These are phyloP conservation scores for Pelosia muscerda DNA, from an alignment of 2,888 invertebrate species.

Conservation along the genomic window DNA sequence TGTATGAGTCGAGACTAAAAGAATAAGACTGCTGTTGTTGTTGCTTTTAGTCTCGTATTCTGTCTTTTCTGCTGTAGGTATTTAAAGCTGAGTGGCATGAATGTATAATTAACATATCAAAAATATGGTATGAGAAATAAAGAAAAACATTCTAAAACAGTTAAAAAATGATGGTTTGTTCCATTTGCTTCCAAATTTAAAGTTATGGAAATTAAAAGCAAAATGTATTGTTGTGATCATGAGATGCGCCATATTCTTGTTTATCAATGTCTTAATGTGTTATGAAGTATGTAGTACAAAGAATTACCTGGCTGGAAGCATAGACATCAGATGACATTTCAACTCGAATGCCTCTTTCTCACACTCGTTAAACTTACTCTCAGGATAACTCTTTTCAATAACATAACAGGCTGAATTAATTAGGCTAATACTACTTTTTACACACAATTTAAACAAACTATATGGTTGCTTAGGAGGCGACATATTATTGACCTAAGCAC, in stretches of 20 bases:
- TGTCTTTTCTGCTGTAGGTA: too few relatives aligned
- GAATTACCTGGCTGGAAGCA: slow-evolving; percentile 79
- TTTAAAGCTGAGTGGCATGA: too few relatives aligned
- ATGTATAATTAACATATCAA: background rate
- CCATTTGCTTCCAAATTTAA: background rate
- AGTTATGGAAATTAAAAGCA: background rate
- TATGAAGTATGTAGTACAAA: slow-evolving; percentile 21
- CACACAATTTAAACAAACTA: slow-evolving; percentile 76
- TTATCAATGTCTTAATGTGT: background rate
- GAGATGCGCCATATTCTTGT: background rate
- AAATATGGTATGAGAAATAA: background rate
- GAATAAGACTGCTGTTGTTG: too few relatives aligned
- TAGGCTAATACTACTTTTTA: slow-evolving; percentile 75
- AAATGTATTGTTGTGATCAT: background rate
- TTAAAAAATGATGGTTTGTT: too few relatives aligned
- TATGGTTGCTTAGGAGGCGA: slow-evolving; percentile 80
- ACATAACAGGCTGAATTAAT: slow-evolving; percentile 80
- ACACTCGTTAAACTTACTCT: slow-evolving; percentile 71
- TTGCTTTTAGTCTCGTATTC: too few relatives aligned
- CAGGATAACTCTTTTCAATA: slow-evolving; percentile 77
- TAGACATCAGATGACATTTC: slow-evolving; percentile 71
- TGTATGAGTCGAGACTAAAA: background rate
- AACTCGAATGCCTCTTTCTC: slow-evolving; percentile 70
- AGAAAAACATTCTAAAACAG: background rate
- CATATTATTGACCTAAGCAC: slow-evolving; percentile 59